Evolutionary conservation across 2,113 vertebrate species (phyloP).

Genomic region (Gila orcuttii): DNA sequence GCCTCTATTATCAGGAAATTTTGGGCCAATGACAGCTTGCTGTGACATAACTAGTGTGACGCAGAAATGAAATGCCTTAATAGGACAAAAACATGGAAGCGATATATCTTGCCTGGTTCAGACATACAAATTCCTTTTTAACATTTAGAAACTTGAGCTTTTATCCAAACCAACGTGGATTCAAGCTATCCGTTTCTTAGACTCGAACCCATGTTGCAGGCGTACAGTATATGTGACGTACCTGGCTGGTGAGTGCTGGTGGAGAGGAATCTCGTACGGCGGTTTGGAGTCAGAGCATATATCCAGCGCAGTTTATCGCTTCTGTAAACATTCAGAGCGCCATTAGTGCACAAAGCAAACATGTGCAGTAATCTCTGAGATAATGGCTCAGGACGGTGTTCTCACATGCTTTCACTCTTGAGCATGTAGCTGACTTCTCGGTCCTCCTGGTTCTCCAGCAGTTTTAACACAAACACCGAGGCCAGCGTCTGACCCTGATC

Average conservation of each 20-base stretch:
- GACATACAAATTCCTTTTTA: not conserved
- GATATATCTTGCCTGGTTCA: not conserved
- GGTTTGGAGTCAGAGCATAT: slow-evolving; percentile 89
- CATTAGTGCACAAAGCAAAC: not conserved
- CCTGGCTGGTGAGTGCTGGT: slow-evolving; percentile 87
- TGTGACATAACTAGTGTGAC: not conserved
- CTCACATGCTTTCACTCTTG: slow-evolving; percentile 92
- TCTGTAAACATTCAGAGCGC: slow-evolving; percentile 69
- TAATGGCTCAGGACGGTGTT: slow-evolving; percentile 35
- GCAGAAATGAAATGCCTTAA: not conserved
- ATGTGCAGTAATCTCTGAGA: not conserved
- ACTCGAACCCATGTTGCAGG: not conserved
- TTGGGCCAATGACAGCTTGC: not conserved
- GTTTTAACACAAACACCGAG: slow-evolving; percentile 87
- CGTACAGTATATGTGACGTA: slow-evolving; percentile 65
- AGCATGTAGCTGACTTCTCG: slow-evolving; percentile 89
- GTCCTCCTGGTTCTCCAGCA: slow-evolving; percentile 93
- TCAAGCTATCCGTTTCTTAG: not conserved
- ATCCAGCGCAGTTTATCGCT: slow-evolving; percentile 98
- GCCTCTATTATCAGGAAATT: not conserved
- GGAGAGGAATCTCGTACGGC: slow-evolving; percentile 91
- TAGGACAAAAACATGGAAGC: not conserved
- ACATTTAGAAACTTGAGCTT: not conserved
- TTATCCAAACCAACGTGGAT: not conserved
- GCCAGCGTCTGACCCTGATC: slow-evolving; percentile 94